phyloP scores from a whole-genome alignment of 2,888 invertebrate species.

The Hydroisotoma schaefferi region DNA sequence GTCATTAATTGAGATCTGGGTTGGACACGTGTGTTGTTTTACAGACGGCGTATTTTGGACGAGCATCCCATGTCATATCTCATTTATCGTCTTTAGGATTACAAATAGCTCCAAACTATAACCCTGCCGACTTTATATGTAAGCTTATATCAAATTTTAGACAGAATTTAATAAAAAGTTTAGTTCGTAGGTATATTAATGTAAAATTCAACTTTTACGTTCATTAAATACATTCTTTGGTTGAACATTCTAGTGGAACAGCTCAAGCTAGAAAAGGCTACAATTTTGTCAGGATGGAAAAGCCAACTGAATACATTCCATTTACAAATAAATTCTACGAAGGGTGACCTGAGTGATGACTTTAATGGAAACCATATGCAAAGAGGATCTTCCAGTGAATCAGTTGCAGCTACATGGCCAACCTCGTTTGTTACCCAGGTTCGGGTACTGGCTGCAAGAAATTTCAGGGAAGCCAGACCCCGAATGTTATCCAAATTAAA shows the following conservation, averaged over 20 bases:
- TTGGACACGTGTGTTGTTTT: slow-evolving; percentile 16
- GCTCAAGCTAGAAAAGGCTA: slow-evolving; percentile 59
- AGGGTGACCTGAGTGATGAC: slow-evolving; percentile 40
- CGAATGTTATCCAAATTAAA: slow-evolving; percentile 72
- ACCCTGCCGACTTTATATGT: slow-evolving; percentile 80
- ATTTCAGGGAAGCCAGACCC: slow-evolving; percentile 70
- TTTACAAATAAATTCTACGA: slow-evolving; percentile 42
- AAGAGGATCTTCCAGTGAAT: slow-evolving; percentile 36
- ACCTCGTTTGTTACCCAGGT: slow-evolving; percentile 47
- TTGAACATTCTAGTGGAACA: slow-evolving; percentile 64
- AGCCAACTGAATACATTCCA: slow-evolving; percentile 44
- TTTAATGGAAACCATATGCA: slow-evolving; percentile 45
- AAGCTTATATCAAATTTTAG: slow-evolving; percentile 52
- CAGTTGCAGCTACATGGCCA: slow-evolving; percentile 43
- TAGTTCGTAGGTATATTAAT: too few species aligned
- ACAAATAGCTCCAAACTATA: slow-evolving; percentile 70
- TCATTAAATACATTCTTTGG: too few species aligned
- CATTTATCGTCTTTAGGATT: slow-evolving; percentile 70
- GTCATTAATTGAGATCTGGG: too few species aligned
- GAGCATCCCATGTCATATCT: slow-evolving; percentile 65
- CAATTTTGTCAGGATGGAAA: slow-evolving; percentile 42
- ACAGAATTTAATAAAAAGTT: neutral
- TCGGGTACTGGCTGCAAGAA: slow-evolving; percentile 66
- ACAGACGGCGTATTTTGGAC: slow-evolving; percentile 71
- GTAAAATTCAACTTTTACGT: slow-evolving; percentile 1